Conservation (phyloP, 2,888 invertebrate genomes). For the Lepidochrysops patricia region DNA sequence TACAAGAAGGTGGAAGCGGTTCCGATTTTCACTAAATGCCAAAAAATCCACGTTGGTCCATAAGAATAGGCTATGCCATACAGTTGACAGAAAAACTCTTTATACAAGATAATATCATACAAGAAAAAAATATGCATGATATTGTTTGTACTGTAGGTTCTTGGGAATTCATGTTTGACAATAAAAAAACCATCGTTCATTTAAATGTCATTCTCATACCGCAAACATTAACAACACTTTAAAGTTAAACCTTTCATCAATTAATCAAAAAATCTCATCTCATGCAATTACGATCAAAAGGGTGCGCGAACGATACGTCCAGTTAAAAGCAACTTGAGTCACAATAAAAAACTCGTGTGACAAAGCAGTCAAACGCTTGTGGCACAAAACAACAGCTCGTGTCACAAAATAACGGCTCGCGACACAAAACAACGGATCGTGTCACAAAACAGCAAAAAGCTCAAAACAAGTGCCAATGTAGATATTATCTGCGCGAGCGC, state of each 20-base stretch:
- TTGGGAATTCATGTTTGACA: no score
- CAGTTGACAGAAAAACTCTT: no score
- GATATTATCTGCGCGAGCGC: conserved; percentile 41
- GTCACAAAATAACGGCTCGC: background rate
- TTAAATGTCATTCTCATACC: no score
- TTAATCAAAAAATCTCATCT: background rate
- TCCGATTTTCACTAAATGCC: no score
- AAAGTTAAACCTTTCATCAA: background rate
- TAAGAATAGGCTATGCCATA: no score
- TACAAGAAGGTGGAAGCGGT: no score
- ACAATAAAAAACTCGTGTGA: conserved; percentile 28
- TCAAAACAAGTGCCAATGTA: conserved; percentile 41
- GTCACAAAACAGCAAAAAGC: background rate
- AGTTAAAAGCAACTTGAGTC: conserved; percentile 18
- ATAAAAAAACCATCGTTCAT: no score
- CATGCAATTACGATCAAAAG: conserved; percentile 16
- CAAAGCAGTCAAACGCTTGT: conserved; percentile 32
- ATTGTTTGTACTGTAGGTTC: no score
- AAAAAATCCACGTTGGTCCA: no score
- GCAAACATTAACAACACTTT: no score
- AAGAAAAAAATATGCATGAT: no score
- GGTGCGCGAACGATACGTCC: conserved; percentile 4
- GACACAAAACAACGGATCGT: background rate
- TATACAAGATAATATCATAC: no score
- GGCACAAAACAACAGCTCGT: conserved; percentile 14